Conservation (phyloP, 2,888 invertebrate species). For the Stenchaetothrips biformis region DNA sequence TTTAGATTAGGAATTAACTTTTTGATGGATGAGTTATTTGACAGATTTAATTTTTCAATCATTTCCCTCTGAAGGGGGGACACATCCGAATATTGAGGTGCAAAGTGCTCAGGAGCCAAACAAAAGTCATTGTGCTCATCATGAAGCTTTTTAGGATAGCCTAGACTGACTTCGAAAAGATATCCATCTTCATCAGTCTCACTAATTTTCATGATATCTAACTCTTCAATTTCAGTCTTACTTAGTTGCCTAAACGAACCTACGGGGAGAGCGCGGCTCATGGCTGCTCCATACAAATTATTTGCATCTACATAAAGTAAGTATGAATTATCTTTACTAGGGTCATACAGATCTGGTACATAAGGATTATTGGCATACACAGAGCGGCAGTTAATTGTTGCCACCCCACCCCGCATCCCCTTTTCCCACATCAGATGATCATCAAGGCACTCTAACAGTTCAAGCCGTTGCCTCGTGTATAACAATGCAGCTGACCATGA, state of each 20-base stretch:
- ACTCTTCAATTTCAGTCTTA: background rate
- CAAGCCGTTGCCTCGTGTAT: no score
- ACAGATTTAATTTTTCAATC: background rate
- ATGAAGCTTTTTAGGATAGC: no score
- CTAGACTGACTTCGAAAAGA: no score
- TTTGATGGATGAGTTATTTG: background rate
- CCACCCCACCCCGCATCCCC: background rate
- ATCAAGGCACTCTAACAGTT: no score
- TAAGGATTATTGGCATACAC: background rate
- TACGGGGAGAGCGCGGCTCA: background rate
- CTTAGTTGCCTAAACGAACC: background rate
- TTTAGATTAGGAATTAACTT: slow-evolving; percentile 16
- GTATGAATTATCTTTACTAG: background rate
- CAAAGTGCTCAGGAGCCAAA: slow-evolving; percentile 5
- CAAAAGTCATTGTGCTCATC: no score
- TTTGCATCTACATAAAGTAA: no score
- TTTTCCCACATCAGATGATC: no score
- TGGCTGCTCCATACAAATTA: background rate
- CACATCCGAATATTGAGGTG: background rate
- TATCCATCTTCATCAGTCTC: no score
- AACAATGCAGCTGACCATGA: no score
- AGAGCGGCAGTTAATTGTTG: background rate
- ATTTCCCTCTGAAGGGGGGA: background rate
- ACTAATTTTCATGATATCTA: no score
- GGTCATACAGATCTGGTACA: background rate